Evolutionary conservation across 2,113 vertebrate species (phyloP), one percentile per base, ranked within the genome.

Genomic region (Lophura nycthemera): DNA sequence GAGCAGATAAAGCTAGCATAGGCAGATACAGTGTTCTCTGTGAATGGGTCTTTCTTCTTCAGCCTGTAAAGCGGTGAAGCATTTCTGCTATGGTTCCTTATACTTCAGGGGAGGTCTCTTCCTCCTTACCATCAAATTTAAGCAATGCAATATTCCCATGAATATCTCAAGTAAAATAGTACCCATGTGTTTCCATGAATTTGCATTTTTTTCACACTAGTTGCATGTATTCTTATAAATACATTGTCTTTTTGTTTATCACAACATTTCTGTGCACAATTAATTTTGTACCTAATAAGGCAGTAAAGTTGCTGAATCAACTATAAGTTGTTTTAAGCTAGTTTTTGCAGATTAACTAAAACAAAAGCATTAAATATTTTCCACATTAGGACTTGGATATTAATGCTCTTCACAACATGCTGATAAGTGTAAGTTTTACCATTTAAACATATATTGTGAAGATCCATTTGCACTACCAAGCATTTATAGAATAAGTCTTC

Each of bases 71-170:
- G 50, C 24, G 8, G 25, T 27, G 50, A 54, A 27, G 50, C 50
- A 54, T 25, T 54, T 54, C 25, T 27, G 50, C 52, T 29, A 56
- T 15, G 29, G 27, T 16, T 29, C 15, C 25, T 27, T 27, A 56
- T 15, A 7, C 14, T 56, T 56, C 52, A 30, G 52, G 27, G 27
- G 52, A 56, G 14, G 14, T 56, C 52, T 30, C 52, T 29, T 56
- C 14, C 27, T 56, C 29, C 27, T 96, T 95, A 90, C 95, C 93
- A 96, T 78, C 64, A 92, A 94, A 90, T 76, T 69, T 77, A 90
- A 90, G 95, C 92, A 97, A 43, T 54, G 90, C 64, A 86, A 72
- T 96, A 96, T 87, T 92, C 91, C 83, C 73, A 97, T 95, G 95
- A 97, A 96, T 96, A 96, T 95, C 95, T 80, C 32, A 88, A 84